Percentiles rank a stretch among this genome's conserved stretches.
Conservation (phyloP, 2,797 vertebrate genomes). For the Astyanax mexicanus region DNA sequence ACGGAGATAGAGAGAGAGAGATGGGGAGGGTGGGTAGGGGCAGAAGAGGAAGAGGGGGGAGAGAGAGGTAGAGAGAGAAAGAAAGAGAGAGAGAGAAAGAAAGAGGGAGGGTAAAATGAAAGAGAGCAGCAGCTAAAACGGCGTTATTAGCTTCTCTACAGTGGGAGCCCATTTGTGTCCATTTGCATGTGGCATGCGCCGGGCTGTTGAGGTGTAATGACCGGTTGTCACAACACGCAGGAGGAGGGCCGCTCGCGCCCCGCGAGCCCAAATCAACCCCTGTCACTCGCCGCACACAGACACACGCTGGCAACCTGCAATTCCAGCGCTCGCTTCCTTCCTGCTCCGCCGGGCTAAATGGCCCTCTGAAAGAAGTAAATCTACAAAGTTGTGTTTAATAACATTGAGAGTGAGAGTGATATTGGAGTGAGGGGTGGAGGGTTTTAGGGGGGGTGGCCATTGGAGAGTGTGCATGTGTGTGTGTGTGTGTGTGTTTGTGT, state of each 20-base stretch:
- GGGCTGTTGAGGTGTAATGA: constrained; percentile 98
- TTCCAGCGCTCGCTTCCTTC: constrained; percentile 88
- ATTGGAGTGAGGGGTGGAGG: constrained; percentile 81
- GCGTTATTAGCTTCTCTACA: constrained; percentile 92
- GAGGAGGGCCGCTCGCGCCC: constrained; percentile 93
- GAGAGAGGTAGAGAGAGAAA: not conserved
- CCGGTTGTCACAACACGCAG: constrained; percentile 99
- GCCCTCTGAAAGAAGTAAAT: constrained; percentile 98
- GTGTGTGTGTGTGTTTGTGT: not conserved
- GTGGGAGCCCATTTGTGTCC: constrained; percentile 98
- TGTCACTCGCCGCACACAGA: constrained; percentile 92
- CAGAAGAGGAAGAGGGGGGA: not conserved
- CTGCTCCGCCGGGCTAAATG: constrained; percentile 96
- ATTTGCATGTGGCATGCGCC: constrained; percentile 97
- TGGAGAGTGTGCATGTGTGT: constrained; percentile 29
- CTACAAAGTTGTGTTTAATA: constrained; percentile 98
- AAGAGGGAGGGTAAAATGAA: constrained; percentile 18
- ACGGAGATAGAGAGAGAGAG: not conserved
- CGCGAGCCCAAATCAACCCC: constrained; percentile 97
- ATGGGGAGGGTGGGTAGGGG: constrained; percentile 13
- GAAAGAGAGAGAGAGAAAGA: not conserved
- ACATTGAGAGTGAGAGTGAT: constrained; percentile 85
- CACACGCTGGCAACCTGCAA: constrained; percentile 98
- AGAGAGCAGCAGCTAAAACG: constrained; percentile 76
- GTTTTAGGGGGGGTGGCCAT: constrained; percentile 20